Conservation (phyloP, 2,113 vertebrate genomes). For the Gobiocypris rarus region DNA sequence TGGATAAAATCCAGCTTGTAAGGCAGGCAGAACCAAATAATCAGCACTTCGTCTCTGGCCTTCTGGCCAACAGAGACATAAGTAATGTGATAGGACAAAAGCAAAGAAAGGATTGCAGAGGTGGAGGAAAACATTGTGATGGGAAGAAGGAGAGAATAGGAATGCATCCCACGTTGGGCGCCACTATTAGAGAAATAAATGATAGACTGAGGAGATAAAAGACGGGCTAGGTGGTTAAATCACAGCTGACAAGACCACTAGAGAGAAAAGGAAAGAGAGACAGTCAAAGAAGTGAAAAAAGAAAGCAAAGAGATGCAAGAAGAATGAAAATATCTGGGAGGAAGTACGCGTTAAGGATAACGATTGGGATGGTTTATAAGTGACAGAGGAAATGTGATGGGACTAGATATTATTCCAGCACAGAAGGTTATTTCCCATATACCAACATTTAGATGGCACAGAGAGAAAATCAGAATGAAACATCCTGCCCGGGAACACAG, state of each 20-base stretch:
- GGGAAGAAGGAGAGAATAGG: slow-evolving; percentile 51
- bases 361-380: not conserved
- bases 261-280: slow-evolving; percentile 7
- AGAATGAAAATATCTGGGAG: not conserved
- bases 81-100: slow-evolving; percentile 21
- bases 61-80: slow-evolving; percentile 23
- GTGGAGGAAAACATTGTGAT: not conserved
- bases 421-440: slow-evolving; percentile 28
- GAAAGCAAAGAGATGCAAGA: not conserved
- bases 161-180: slow-evolving; percentile 4
- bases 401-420: slow-evolving; percentile 28
- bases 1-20: not conserved
- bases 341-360: not conserved
- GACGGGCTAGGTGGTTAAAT: slow-evolving; percentile 11
- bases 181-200: slow-evolving; percentile 21
- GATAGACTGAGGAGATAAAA: slow-evolving; percentile 13
- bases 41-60: slow-evolving; percentile 18
- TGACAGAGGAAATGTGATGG: slow-evolving; percentile 10
- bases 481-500: slow-evolving; percentile 29
- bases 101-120: slow-evolving; percentile 16
- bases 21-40: slow-evolving; percentile 13
- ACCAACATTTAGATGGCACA: slow-evolving; percentile 17
- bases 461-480: not conserved
- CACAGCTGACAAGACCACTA: not conserved
- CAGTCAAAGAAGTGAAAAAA: not conserved